Conservation (phyloP, 1,140 invertebrate genomes). For the Leptinotarsa defecta region DNA sequence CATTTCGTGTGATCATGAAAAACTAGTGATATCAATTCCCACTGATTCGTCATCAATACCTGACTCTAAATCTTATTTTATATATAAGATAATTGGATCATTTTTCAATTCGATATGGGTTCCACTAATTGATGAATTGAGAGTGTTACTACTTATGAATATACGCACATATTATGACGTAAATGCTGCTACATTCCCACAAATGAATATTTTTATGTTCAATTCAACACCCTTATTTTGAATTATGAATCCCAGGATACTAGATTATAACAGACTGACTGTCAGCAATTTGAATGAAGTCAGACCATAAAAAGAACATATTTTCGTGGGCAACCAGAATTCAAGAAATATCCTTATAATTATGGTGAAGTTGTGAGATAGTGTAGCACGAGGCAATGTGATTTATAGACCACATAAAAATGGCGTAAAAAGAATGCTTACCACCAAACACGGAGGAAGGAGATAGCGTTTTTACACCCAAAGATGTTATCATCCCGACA, state of each 20-base stretch:
- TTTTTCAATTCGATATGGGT: too few species aligned
- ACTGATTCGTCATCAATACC: too few species aligned
- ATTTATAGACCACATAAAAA: constrained; percentile 14
- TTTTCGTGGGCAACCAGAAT: background rate
- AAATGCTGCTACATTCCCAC: too few species aligned
- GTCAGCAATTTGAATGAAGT: background rate
- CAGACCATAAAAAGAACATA: background rate
- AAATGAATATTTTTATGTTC: constrained; percentile 15
- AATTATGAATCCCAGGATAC: constrained; percentile 9
- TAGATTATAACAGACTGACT: background rate
- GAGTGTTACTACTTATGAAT: too few species aligned
- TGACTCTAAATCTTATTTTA: too few species aligned
- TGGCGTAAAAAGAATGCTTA: constrained; percentile 15
- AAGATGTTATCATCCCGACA: constrained; percentile 21
- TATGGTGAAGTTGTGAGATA: background rate
- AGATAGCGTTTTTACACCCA: constrained; percentile 9
- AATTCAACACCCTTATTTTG: constrained; percentile 19
- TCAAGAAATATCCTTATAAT: constrained; percentile 4
- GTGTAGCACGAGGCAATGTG: constrained; percentile 3
- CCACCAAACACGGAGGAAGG: constrained; percentile 7
- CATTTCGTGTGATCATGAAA: too few species aligned
- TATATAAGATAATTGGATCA: too few species aligned
- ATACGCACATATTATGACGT: too few species aligned
- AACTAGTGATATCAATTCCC: too few species aligned
- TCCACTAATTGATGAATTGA: too few species aligned